phyloP scores from a whole-genome alignment of 2,888 invertebrate species.

The Odontocerum albicorne region DNA sequence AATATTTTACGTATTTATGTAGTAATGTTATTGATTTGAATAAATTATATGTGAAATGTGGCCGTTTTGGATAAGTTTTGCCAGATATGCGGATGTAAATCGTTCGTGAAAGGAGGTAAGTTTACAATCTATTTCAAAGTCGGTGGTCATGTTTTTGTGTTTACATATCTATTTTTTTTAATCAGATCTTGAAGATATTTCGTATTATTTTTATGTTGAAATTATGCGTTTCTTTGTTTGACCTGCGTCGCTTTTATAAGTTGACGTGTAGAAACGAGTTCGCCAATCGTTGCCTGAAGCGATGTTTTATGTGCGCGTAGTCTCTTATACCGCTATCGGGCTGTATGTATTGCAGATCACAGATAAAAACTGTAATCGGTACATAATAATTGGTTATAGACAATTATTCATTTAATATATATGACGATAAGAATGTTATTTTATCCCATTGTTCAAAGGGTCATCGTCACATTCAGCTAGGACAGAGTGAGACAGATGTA shows the following conservation, averaged over 20 bases:
- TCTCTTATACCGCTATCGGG: constrained; percentile 42
- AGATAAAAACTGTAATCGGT: too few species aligned
- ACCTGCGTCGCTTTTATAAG: constrained; percentile 39
- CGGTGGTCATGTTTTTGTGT: constrained; percentile 22
- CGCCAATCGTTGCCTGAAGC: constrained; percentile 53
- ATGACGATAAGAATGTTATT: not conserved
- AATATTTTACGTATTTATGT: constrained; percentile 6
- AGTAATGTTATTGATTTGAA: constrained; percentile 12
- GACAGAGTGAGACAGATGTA: constrained; percentile 40
- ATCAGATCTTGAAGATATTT: not conserved
- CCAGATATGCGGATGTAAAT: constrained; percentile 19
- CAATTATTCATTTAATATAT: too few species aligned
- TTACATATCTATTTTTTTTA: not conserved
- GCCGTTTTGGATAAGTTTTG: constrained; percentile 18
- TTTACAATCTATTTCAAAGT: constrained; percentile 1
- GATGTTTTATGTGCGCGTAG: constrained; percentile 60
- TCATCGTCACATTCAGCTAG: constrained; percentile 31
- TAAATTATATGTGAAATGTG: constrained; percentile 21
- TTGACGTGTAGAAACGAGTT: constrained; percentile 44
- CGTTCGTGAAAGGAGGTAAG: constrained; percentile 34
- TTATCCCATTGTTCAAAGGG: constrained; percentile 5
- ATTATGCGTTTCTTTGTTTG: constrained; percentile 25
- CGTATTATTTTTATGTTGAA: not conserved
- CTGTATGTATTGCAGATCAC: too few species aligned
- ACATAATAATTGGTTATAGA: too few species aligned